Conservation (phyloP, 2,797 vertebrate species). For the Prionace glauca region DNA sequence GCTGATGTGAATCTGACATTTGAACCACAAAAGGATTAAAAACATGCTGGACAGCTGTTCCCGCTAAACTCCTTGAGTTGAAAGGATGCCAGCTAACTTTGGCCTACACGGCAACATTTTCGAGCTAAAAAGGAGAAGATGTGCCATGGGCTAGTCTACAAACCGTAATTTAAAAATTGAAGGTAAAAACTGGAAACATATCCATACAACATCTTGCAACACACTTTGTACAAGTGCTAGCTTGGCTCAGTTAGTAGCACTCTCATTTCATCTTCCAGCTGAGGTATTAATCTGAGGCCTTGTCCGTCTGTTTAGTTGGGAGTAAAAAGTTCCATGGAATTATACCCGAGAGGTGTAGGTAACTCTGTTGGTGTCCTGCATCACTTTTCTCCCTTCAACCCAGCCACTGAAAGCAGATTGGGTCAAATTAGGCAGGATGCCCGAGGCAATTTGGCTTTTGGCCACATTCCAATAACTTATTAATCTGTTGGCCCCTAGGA, state of each 20-base stretch:
- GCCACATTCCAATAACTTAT: background rate
- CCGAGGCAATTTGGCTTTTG: background rate
- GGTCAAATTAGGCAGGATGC: background rate
- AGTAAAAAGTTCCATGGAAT: background rate
- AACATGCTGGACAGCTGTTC: constrained; percentile 2
- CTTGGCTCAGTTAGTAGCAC: background rate
- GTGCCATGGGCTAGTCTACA: background rate
- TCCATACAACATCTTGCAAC: background rate
- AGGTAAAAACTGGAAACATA: background rate
- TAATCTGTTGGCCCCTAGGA: background rate
- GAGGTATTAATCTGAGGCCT: background rate
- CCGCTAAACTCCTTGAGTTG: background rate
- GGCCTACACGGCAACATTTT: background rate
- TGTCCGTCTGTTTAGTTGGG: background rate
- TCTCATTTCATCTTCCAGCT: background rate
- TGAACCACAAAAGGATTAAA: constrained; percentile 27
- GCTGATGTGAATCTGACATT: constrained; percentile 19
- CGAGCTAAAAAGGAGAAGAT: background rate
- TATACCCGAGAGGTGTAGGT: background rate
- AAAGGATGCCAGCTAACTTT: constrained; percentile 22
- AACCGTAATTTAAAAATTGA: background rate
- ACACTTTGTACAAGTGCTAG: background rate
- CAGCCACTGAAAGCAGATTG: background rate
- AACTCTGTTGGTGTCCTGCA: background rate
- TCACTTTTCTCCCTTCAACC: background rate